phyloP scores from a whole-genome alignment of 2,888 invertebrate species.

The Brenthis ino region DNA sequence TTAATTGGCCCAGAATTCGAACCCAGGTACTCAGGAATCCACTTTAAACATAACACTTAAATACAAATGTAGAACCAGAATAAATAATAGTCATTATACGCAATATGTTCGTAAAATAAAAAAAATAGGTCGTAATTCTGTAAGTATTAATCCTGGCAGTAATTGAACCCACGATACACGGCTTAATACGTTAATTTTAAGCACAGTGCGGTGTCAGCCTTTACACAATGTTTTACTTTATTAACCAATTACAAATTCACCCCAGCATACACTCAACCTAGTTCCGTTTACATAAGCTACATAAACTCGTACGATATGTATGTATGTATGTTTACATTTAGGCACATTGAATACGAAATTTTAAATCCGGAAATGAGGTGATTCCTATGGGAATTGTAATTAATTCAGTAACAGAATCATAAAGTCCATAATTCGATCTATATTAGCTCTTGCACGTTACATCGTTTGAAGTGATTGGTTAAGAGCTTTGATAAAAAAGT shows the following conservation, averaged over 20 bases:
- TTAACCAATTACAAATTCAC: slow-evolving; percentile 20
- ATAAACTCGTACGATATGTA: slow-evolving; percentile 8
- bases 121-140: too few relatives aligned
- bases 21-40: too few relatives aligned
- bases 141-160: not conserved
- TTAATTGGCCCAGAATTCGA: too few relatives aligned
- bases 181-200: not conserved
- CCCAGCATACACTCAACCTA: slow-evolving; percentile 20
- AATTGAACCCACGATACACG: not conserved
- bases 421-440: not conserved
- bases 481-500: too few relatives aligned
- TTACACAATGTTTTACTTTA: slow-evolving; percentile 17
- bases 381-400: not conserved
- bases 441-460: not conserved
- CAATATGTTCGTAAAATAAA: too few relatives aligned
- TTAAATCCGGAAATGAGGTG: slow-evolving; percentile 9
- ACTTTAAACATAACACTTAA: too few relatives aligned
- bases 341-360: not conserved
- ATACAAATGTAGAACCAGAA: too few relatives aligned
- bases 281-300: slow-evolving; percentile 18
- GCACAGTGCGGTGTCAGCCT: slow-evolving; percentile 1
- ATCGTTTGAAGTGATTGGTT: not conserved
- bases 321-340: not conserved
- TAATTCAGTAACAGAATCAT: not conserved
- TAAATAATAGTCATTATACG: too few relatives aligned